Conservation (phyloP, 1,140 invertebrate genomes). For the Neotoxoptera formosana region DNA sequence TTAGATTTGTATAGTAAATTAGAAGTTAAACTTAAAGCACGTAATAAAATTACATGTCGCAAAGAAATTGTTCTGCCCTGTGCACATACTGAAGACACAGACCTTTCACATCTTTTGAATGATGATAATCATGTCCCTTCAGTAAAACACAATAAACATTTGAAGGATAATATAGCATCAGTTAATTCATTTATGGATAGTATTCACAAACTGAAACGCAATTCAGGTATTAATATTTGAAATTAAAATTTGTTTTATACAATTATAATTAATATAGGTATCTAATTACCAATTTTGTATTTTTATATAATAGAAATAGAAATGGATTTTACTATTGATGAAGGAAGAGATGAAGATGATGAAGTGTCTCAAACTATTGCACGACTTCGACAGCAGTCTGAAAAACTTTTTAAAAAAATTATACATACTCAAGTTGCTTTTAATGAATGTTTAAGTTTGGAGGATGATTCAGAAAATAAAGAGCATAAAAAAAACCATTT, state of each 20-base stretch:
- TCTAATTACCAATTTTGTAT: not conserved
- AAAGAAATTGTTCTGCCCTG: not conserved
- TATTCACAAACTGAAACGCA: not conserved
- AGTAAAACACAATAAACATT: not conserved
- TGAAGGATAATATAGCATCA: not conserved
- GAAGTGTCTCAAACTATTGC: not conserved
- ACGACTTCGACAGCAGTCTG: not conserved
- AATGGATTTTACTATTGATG: not conserved
- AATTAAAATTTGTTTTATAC: not conserved
- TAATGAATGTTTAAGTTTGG: conserved; percentile 30
- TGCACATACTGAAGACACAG: not conserved
- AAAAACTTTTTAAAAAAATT: conserved; percentile 24
- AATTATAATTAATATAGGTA: not conserved
- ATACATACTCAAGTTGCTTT: conserved; percentile 17
- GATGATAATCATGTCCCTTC: not conserved
- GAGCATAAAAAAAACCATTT: not conserved
- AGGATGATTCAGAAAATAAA: not conserved
- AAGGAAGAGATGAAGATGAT: not conserved
- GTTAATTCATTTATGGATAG: not conserved
- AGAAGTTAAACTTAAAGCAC: conserved; percentile 1
- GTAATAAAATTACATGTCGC: not conserved
- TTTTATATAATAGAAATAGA: conserved; percentile 18
- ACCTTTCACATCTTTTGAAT: not conserved
- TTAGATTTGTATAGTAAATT: not conserved
- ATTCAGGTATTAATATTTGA: conserved; percentile 28